Evolutionary conservation across 2,797 vertebrate species (phyloP).

Genomic region (Neomorphus geoffroyi): DNA sequence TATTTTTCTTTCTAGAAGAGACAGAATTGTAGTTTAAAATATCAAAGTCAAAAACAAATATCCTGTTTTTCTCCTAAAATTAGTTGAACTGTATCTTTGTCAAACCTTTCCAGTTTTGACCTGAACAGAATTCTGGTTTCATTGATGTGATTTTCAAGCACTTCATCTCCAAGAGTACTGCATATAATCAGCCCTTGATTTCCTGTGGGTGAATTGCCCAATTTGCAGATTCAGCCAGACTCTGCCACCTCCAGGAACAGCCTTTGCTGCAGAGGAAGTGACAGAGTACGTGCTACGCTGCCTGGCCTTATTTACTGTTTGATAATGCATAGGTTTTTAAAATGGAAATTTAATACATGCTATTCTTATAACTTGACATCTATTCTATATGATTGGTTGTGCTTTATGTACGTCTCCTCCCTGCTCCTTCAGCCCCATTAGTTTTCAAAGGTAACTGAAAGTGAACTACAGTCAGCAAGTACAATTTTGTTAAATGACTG

Average conservation of each 20-base stretch:
- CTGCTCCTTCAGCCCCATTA: not conserved
- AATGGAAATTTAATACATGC: not conserved
- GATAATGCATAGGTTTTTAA: not conserved
- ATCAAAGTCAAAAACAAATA: not conserved
- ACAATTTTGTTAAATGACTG: not conserved
- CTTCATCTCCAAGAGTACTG: not conserved
- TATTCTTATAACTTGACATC: not conserved
- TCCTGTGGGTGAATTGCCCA: not conserved
- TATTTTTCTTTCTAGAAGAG: not conserved
- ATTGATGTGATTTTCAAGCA: not conserved
- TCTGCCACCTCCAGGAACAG: not conserved
- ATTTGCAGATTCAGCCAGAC: not conserved
- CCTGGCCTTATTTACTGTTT: not conserved
- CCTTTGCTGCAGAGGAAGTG: not conserved
- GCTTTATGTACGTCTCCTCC: not conserved
- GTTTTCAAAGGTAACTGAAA: not conserved
- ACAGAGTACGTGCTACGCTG: rapidly evolving
- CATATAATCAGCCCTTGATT: not conserved
- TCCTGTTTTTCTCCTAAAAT: not conserved
- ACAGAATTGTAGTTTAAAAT: not conserved
- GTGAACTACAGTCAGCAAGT: not conserved
- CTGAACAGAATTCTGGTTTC: not conserved
- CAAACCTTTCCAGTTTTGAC: not conserved
- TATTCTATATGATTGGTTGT: not conserved
- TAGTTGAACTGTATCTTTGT: not conserved